phyloP scores from a whole-genome alignment of 2,888 invertebrate species.

The Escarpia spicata region DNA sequence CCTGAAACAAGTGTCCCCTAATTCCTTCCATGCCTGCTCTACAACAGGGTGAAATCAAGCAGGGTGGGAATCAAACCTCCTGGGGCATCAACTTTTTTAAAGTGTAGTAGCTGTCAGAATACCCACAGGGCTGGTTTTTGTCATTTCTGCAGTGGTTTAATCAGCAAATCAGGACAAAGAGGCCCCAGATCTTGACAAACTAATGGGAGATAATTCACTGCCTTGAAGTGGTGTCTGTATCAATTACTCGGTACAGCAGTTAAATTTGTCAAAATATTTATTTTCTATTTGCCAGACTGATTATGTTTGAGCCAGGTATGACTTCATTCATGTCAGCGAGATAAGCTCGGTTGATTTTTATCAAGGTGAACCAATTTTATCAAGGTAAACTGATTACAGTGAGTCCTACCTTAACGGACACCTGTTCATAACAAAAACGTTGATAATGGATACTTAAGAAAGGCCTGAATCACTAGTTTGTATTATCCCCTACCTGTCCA shows the following conservation, averaged over 20 bases:
- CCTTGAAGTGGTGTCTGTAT: neutral
- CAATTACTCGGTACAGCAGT: neutral
- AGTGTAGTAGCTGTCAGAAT: neutral
- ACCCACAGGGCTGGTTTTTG: neutral
- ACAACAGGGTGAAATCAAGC: conserved; percentile 1
- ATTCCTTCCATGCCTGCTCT: neutral
- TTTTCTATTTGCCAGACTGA: neutral
- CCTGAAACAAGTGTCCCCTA: neutral
- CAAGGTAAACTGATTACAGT: too few species aligned
- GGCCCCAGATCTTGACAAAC: neutral
- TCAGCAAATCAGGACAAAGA: neutral
- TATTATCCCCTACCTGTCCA: too few species aligned
- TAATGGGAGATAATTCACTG: neutral
- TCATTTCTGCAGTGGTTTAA: neutral
- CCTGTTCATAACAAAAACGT: too few species aligned
- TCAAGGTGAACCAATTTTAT: neutral
- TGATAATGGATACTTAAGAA: too few species aligned
- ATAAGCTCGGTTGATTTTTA: neutral
- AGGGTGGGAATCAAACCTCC: neutral
- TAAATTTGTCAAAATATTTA: neutral
- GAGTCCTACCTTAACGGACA: too few species aligned
- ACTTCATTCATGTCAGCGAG: neutral
- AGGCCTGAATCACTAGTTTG: too few species aligned
- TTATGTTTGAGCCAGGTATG: neutral
- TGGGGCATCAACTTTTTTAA: neutral